These are phyloP conservation scores for Hephaestus fuliginosus DNA, from an alignment of 2,797 vertebrate genomes.

Conservation along the genomic window DNA sequence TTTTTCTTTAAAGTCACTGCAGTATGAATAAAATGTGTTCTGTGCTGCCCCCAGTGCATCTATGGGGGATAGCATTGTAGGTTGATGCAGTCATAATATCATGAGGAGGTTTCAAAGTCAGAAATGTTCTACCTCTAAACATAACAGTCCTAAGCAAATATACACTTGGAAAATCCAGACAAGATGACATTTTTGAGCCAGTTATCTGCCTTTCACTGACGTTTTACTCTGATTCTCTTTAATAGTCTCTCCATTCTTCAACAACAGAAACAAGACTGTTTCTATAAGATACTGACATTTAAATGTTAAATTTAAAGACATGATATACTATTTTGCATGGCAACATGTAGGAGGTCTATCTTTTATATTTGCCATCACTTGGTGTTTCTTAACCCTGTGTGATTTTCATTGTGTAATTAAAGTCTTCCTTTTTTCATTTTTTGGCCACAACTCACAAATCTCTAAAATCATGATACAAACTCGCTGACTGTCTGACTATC, in stretches of 20 bases:
- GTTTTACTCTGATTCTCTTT: not conserved
- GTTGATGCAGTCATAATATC: not conserved
- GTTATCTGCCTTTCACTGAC: not conserved
- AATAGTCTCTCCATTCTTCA: not conserved
- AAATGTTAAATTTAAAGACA: not conserved
- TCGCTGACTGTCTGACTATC: not conserved
- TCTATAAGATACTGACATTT: not conserved
- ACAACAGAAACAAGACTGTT: not conserved
- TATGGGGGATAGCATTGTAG: not conserved
- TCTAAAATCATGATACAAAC: not conserved
- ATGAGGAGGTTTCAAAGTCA: slow-evolving; percentile 13
- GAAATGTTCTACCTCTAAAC: not conserved
- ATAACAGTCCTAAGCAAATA: no score
- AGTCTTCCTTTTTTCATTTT: slow-evolving; percentile 3
- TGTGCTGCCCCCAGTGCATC: not conserved
- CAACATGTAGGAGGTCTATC: not conserved
- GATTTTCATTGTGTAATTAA: not conserved
- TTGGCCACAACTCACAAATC: not conserved
- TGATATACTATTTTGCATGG: not conserved
- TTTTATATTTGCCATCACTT: not conserved
- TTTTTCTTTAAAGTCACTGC: not conserved
- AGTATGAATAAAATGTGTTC: not conserved
- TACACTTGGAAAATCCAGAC: not conserved
- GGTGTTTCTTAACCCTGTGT: not conserved
- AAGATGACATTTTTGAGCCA: not conserved